A percentile compares a stretch with the other conserved stretches of the same genome.
Evolutionary conservation across 2,113 vertebrate genomes (phyloP).

Genomic region (Ifrita kowaldi): DNA sequence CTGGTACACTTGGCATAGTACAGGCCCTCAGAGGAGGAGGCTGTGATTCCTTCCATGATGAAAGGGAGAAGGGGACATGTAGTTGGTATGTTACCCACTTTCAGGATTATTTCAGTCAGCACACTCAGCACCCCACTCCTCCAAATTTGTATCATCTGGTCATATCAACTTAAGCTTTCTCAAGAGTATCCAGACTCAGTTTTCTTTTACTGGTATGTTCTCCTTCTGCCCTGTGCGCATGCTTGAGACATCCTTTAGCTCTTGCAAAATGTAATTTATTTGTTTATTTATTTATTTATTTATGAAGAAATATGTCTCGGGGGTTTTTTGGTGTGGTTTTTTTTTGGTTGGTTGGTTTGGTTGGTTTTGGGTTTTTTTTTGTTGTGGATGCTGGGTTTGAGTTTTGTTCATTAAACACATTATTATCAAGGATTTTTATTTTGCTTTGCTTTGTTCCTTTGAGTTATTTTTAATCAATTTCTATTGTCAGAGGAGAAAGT

Average conservation of each 20-base stretch:
- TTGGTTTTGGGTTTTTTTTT: no score
- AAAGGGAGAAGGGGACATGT: neutral
- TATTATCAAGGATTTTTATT: neutral
- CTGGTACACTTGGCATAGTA: neutral
- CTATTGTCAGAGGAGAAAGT: neutral
- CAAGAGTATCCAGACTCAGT: neutral
- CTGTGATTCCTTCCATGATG: neutral
- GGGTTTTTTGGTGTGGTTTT: accelerated
- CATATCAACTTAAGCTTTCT: neutral
- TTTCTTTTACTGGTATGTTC: neutral
- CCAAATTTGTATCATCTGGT: neutral
- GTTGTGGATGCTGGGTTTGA: no score
- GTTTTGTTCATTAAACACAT: neutral
- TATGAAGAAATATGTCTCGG: accelerated
- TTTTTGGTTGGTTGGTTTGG: neutral
- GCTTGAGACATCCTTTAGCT: neutral
- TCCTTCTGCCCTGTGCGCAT: neutral
- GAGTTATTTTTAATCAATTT: neutral
- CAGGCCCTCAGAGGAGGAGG: neutral
- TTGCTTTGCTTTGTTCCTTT: neutral
- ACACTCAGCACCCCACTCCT: neutral
- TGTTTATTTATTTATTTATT: neutral
- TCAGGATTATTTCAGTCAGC: neutral
- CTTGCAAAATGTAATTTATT: neutral
- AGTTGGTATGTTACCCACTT: neutral